phyloP scores from a whole-genome alignment of 2,113 vertebrate genomes.

The Ahaetulla prasina region DNA sequence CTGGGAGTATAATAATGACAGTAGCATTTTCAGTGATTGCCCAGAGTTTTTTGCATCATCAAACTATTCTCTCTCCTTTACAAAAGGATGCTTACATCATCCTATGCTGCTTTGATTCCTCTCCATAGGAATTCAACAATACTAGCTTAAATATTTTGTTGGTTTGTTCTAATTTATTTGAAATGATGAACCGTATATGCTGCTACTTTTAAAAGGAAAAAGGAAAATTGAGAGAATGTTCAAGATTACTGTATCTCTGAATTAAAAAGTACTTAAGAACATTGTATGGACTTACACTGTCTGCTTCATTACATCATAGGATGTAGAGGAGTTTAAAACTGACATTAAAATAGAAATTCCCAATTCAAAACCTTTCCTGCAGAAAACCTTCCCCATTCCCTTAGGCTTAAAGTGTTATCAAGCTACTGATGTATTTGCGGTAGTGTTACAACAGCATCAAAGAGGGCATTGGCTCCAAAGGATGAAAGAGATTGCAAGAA shows the following conservation, averaged over 20 bases:
- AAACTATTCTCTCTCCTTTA: neutral
- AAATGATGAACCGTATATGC: neutral
- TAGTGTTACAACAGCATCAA: neutral
- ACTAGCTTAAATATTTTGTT: neutral
- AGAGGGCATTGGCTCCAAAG: neutral
- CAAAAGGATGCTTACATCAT: neutral
- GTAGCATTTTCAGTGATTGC: neutral
- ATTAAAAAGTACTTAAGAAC: neutral
- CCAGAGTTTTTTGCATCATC: neutral
- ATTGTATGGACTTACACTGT: neutral
- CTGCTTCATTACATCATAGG: neutral
- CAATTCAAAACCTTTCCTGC: neutral
- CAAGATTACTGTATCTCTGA: neutral
- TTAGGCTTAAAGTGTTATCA: neutral
- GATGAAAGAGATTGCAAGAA: neutral
- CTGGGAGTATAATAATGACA: neutral
- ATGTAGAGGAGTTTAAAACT: neutral
- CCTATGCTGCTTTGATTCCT: neutral
- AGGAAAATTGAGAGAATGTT: neutral
- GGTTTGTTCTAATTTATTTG: neutral
- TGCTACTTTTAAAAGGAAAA: neutral
- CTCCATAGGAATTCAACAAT: neutral
- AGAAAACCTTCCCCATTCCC: neutral
- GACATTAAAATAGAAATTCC: neutral
- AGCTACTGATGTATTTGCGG: neutral